phyloP scores from a whole-genome alignment of 2,888 invertebrate genomes.

The Abrostola triplasia region DNA sequence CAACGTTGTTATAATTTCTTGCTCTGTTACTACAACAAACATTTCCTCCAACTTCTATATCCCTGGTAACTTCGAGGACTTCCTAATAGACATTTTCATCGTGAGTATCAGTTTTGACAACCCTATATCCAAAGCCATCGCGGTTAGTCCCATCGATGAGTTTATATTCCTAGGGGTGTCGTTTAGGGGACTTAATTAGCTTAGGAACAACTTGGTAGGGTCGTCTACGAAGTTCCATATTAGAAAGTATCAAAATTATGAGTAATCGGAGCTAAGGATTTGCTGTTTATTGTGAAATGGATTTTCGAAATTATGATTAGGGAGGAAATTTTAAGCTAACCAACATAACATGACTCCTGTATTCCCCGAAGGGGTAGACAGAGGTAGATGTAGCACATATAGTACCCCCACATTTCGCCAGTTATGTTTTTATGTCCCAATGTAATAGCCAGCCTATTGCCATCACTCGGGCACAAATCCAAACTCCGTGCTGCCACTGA shows the following conservation, averaged over 20 bases:
- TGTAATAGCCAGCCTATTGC: too few relatives aligned
- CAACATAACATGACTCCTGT: too few relatives aligned
- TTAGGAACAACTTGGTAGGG: slow-evolving; percentile 34
- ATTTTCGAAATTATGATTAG: not conserved
- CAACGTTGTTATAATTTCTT: too few relatives aligned
- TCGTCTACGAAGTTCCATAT: slow-evolving; percentile 40
- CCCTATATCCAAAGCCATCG: slow-evolving; percentile 17
- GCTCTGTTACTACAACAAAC: not conserved
- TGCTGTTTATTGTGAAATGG: not conserved
- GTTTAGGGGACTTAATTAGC: slow-evolving; percentile 48
- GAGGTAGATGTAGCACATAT: too few relatives aligned
- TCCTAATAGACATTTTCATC: not conserved
- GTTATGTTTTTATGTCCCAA: too few relatives aligned
- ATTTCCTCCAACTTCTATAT: not conserved
- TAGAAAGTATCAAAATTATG: slow-evolving; percentile 43
- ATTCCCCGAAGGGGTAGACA: too few relatives aligned
- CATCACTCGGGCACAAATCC: too few relatives aligned
- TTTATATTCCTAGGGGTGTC: slow-evolving; percentile 48
- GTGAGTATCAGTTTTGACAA: not conserved
- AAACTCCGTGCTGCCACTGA: too few relatives aligned
- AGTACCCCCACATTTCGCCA: too few relatives aligned
- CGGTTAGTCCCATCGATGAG: slow-evolving; percentile 38
- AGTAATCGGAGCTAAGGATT: slow-evolving; percentile 33
- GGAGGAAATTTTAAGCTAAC: too few relatives aligned
- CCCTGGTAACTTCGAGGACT: not conserved